Base-by-base conservation (phyloP, 2,113 vertebrate species). In the Peromyscus maniculatus region DNA sequence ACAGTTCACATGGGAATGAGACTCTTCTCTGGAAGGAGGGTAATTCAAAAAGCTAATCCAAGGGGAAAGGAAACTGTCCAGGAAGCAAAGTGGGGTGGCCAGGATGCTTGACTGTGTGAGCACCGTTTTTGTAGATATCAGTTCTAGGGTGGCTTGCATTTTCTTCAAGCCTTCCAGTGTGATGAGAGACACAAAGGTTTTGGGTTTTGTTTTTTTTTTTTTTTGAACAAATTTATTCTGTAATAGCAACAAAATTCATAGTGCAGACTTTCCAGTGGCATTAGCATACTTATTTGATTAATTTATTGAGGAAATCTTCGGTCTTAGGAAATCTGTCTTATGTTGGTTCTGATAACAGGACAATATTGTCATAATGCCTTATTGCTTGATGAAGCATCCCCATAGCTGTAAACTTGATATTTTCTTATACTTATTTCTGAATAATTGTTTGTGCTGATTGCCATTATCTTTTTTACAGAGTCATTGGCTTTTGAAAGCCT, bases 51-150 rank as follows among this genome's bases (percentile, higher is more conserved):
- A 87, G 64, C 2, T 80, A 88, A 46, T 24, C 72, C 39, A 75
- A 93, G 91, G 91, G 31, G 77, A 91, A 91, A 96, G 93, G 71
- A 97, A 79, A 66, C 55, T 52, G 36, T 95, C 74, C 36, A 97
- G 36, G 93, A 86, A 95, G 88, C 59, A 96, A 94, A 49, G 52
- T 86, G 36, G 24, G 69, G 26, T 79, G 91, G 52, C 72, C 26
- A 69, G 36, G 89, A 91, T 74, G 62, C 24, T 52, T 43, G 49
- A 71, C 46, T 17, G 12, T 16, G 90, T 77, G 49, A 93, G 80
- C 82, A 89, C 39, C n/a, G 13, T 43, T 83, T 93, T 93, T 91
- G 62, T 55, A 96, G 77, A 96, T 72, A 80, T 49, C 71, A 26
- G n/a, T 93, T 87, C 74, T 49, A 52, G 57, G 83, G 87, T 87